Evolutionary conservation across 2,888 invertebrate species (phyloP), one percentile per base, ranked within the genome.

Genomic region (Drosophila neonasuta): DNA sequence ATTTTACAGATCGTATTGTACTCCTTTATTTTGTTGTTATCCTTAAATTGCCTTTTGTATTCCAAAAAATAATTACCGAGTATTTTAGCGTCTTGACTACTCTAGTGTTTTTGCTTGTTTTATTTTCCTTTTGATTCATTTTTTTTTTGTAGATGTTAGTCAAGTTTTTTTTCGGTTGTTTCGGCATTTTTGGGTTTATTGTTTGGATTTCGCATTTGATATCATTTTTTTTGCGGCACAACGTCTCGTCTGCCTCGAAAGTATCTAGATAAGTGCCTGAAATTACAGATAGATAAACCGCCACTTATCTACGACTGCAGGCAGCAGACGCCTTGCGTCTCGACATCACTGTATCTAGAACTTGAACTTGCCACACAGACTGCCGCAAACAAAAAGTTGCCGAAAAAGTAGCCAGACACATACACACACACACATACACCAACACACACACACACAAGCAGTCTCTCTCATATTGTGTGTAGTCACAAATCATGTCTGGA

Each of bases 141-240:
- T 67, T 42, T 67, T 42, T 42, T 54, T 24, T 42, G 70, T 80
- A 79, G 80, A 84, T 64, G 77, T 75, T 84, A 84, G 85, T 84
- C 85, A 75, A 77, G 82, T 84, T 84, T 63, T 59, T 49, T 51
- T 50, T 60, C 29, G 46, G 48, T 36, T 65, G 60, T 45, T 50
- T 68, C 55, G 52, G 45, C 52, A 54, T 64, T 68, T 71, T 79
- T 36, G 58, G 60, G 44, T 44, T 68, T 80, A 74, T 84, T 81
- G 85, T 81, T 81, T 84, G 85, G 75, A 65, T 81, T 73, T 81
- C 58, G 77, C 73, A 75, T 79, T 81, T 81, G 78, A 81, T 79
- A 81, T 84, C 68, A 72, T 56, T 56, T 46, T 32, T 65, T 63
- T 76, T 80, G 71, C 59, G 79, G 68, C 77, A 73, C 68, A 69